Evolutionary conservation across 2,113 vertebrate genomes (phyloP), one percentile per base, ranked within the genome.

Genomic region (Syrrhaptes paradoxus): DNA sequence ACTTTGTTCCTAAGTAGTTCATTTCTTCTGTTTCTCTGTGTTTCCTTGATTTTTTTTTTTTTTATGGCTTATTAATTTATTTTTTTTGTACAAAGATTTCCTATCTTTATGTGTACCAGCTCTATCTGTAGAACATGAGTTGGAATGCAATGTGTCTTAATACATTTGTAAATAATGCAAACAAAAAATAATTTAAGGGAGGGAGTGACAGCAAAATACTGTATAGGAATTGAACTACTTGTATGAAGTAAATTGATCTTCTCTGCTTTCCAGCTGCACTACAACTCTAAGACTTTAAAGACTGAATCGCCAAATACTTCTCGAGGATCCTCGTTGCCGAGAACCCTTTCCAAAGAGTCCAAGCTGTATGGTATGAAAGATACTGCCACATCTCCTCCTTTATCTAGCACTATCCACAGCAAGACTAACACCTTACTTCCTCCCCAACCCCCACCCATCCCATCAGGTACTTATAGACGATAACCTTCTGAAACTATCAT

Each of bases 361-460:
- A 99, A 99, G 98, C 98, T 99, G 98, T 99, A 98, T 98, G 99
- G 99, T 99, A 99, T 99, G 99, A 99, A 98, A 99, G 99, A 99
- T 89, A 98, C 87, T 92, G 97, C 97, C 93, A 93, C 97, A 97
- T 97, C 98, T 97, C 95, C 98, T 97, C 96, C 99, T 97, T 93
- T 98, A 82, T 85, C 97, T 97, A 98, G 97, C 98, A 97, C 98
- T 97, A 96, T 95, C 97, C 98, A 98, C 98, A 98, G 97, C 99
- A 99, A 98, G 99, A 98, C 98, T 99, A 99, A 99, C 98, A 98
- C 98, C 96, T 98, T 99, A 97, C 98, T 99, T 97, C 98, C 98
- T 98, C 99, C 99, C 98, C 99, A 98, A 95, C 98, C 98, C 98
- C 99, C 99, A 98, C 99, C 99, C 98, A 97, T 99, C 83, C 98